These are phyloP conservation scores for Urocitellus parryii DNA, from an alignment of 2,113 vertebrate species.

Conservation along the genomic window DNA sequence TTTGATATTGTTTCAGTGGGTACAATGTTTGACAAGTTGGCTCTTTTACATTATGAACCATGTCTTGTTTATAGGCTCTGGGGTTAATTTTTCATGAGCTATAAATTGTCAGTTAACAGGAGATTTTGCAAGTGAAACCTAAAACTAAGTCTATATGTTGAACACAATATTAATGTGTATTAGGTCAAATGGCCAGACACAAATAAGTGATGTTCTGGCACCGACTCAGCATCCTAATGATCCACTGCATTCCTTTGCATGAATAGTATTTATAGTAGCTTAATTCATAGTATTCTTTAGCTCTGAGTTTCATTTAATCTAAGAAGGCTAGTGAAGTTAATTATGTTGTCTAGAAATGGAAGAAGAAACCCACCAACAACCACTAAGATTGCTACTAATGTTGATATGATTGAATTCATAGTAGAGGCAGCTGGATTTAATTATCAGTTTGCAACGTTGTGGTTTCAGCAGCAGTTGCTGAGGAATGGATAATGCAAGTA, in stretches of 20 bases:
- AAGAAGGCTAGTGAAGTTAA: conserved; percentile 88
- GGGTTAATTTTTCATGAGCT: conserved; percentile 44
- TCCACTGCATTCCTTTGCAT: conserved; percentile 60
- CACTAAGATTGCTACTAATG: conserved; percentile 82
- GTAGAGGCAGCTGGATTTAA: conserved; percentile 89
- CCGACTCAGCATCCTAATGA: not conserved
- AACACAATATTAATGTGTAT: not conserved
- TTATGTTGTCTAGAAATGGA: conserved; percentile 86
- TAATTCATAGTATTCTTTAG: conserved; percentile 78
- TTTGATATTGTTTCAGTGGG: conserved; percentile 21
- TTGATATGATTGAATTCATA: conserved; percentile 84
- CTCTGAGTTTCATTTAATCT: conserved; percentile 84
- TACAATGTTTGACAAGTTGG: not conserved
- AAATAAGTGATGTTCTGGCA: not conserved
- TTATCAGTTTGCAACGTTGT: conserved; percentile 86
- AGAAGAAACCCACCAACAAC: conserved; percentile 81
- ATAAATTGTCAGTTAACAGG: conserved; percentile 6
- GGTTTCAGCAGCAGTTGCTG: conserved; percentile 88
- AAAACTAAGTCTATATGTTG: not conserved
- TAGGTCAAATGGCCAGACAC: not conserved
- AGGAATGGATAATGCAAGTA: conserved; percentile 86
- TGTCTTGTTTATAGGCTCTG: not conserved
- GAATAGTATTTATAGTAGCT: conserved; percentile 77
- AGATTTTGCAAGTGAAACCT: conserved; percentile 30
- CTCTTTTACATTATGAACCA: not conserved